Evolutionary conservation across 2,797 vertebrate species (phyloP), one percentile per base, ranked within the genome.

Genomic region (Neosilurus mollespiculum): DNA sequence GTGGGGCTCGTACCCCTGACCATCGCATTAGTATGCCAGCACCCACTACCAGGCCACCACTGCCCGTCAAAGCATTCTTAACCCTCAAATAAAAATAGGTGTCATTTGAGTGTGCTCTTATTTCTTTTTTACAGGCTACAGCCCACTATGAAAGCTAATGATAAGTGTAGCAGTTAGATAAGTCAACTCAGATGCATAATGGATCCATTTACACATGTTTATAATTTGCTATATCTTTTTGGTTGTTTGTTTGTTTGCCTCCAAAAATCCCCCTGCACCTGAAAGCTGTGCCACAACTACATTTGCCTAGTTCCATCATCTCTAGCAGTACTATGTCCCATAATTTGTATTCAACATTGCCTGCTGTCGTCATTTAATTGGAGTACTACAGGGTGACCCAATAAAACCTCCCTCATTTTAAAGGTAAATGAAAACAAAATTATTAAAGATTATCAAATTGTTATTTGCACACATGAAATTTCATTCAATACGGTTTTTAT

Each of bases 61-160:
- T 30, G 30, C 30, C 30, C 30, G 1, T 30, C 30, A 12, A 64
- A 78, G 37, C 37, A 64, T 14, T 15, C 8, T 64, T 51, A 64
- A 16, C 22, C 8, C 26, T 6, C 12, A 78, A 78, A 78, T 24
- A 51, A 65, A 14, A 65, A 4, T 9, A 62, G 56, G 11, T 62
- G 75, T 78, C 59, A 49, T 78, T 15, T 61, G 34, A n/a, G 20
- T 76, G 9, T 56, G 53, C 12, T 72, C 70, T 26, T 73, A n/a
- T 51, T 70, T 70, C 67, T 30, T 70, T 73, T 56, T 73, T 56
- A 56, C 14, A 73, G 14, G 22, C 22, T 30, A 30, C 16, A 54
- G 30, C n/a, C 10, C 15, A 54, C 0, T 30, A 54, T 26, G 12
- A 53, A 72, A 72, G 49, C 20, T n/a, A 24, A 72, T 26, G 15